These are phyloP conservation scores for Coccyzus lansbergi DNA, from an alignment of 2,797 vertebrate species.

Conservation along the genomic window DNA sequence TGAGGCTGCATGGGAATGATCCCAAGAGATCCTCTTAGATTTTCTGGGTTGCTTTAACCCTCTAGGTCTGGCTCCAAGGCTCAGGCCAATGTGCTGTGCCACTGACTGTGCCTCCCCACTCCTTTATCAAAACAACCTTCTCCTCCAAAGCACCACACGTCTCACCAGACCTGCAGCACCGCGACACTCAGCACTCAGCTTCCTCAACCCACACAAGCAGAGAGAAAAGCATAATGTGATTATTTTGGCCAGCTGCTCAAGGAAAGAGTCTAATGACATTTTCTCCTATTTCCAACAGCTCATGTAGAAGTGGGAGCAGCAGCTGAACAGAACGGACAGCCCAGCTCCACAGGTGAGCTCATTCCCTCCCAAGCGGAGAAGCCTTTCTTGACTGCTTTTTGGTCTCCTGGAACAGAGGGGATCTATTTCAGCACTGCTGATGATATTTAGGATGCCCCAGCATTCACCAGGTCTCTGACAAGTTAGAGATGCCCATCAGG, in stretches of 20 bases:
- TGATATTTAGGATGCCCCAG: not conserved
- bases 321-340: not conserved
- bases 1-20: not conserved
- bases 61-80: not conserved
- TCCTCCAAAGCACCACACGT: accelerated
- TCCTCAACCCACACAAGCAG: not conserved
- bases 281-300: not conserved
- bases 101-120: not conserved
- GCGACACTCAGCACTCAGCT: accelerated
- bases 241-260: not conserved
- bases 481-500: slow-evolving; percentile 6
- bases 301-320: not conserved
- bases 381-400: not conserved
- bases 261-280: not conserved
- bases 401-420: not conserved
- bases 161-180: accelerated
- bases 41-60: slow-evolving; percentile 31
- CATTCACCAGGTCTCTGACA: not conserved
- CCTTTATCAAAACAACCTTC: not conserved
- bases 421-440: not conserved
- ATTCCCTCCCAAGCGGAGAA: not conserved
- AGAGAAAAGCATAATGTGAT: not conserved
- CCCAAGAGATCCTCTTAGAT: slow-evolving; percentile 2
- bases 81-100: not conserved
- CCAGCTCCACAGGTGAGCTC: slow-evolving; percentile 11